Evolutionary conservation across 2,888 invertebrate genomes (phyloP).

Genomic region (Spisula subtruncata): DNA sequence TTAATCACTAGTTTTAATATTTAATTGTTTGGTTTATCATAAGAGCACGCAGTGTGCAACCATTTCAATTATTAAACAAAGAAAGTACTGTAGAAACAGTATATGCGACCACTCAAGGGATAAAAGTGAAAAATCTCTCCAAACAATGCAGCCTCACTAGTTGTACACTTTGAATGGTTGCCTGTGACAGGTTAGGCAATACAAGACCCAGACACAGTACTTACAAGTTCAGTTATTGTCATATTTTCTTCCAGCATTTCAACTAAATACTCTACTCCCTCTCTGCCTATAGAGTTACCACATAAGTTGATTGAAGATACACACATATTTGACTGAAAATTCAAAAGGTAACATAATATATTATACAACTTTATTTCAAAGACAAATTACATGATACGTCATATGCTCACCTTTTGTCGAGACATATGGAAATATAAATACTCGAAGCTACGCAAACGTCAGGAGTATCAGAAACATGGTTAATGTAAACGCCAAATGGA

Average conservation of each 20-base stretch:
- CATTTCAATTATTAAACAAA: no score
- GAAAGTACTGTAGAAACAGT: neutral
- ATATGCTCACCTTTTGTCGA: no score
- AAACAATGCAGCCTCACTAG: no score
- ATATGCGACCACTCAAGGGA: no score
- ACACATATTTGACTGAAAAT: conserved; percentile 70
- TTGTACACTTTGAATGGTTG: no score
- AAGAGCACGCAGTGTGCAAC: neutral
- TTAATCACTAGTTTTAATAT: neutral
- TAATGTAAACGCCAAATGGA: no score
- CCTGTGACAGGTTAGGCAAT: neutral
- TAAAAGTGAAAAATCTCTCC: no score
- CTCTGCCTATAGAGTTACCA: conserved; percentile 71
- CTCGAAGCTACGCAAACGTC: no score
- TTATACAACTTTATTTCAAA: no score
- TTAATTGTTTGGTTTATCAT: neutral
- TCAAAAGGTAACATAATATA: neutral
- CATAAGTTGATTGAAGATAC: conserved; percentile 71
- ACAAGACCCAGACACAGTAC: conserved; percentile 25
- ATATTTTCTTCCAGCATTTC: conserved; percentile 75
- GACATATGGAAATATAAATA: no score
- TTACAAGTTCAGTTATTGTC: conserved; percentile 72
- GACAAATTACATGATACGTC: no score
- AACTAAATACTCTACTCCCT: conserved; percentile 70
- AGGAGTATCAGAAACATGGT: no score